Percentiles rank a stretch among this genome's conserved stretches.
phyloP scores from a whole-genome alignment of 2,888 invertebrate genomes.

The Protonemura montana region DNA sequence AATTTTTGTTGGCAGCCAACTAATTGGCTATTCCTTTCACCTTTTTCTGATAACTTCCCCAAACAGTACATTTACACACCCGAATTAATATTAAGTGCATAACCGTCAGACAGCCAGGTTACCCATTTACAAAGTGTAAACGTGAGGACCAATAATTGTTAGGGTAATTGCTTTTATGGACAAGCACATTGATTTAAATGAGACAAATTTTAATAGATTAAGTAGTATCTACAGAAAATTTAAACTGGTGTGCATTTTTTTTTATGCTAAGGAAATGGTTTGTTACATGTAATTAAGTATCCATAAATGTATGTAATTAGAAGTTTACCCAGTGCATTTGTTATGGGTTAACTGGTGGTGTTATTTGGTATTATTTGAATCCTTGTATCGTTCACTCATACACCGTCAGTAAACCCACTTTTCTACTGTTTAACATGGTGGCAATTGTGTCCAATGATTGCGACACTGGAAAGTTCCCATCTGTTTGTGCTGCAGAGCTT shows the following conservation, averaged over 20 bases:
- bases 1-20: background rate
- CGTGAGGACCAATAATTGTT: background rate
- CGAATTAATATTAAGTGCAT: background rate
- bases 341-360: background rate
- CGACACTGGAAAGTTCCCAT: background rate
- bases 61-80: background rate
- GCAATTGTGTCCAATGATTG: background rate
- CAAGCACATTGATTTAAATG: background rate
- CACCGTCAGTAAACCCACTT: background rate
- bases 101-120: background rate
- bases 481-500: background rate
- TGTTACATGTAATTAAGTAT: background rate
- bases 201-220: background rate
- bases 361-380: background rate
- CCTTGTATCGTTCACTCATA: background rate
- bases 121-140: background rate
- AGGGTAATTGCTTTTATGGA: background rate
- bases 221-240: background rate
- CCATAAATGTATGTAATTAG: background rate
- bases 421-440: background rate
- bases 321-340: background rate
- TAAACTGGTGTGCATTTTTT: background rate
- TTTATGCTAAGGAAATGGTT: background rate
- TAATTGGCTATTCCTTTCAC: no score
- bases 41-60: no score